Base-by-base conservation (phyloP, 2,113 vertebrate genomes). In the Psephotus haematonotus region DNA sequence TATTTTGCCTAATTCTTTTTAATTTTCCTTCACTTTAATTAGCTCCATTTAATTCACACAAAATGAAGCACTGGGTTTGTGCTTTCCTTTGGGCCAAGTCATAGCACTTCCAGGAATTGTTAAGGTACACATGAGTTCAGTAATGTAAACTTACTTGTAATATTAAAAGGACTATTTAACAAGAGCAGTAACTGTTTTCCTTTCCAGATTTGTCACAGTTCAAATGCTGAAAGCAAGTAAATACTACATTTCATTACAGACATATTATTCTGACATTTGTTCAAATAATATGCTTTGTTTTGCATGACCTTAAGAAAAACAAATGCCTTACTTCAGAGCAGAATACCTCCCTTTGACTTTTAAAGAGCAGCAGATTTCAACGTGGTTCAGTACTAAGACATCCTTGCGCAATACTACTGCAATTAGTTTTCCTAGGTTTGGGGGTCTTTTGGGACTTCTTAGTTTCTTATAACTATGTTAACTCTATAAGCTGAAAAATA, bases 131-230 rank as follows among this genome's bases (percentile, higher is more conserved):
- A 64, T 76, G 92, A 65, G 88, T 85, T 86, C 57, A 68, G 88
- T 69, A 96, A 63, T 93, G 93, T 86, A 94, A 94, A 91, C 82
- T 93, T 74, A 82, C 89, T 93, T 90, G 80, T 78, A 92, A 92
- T 96, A 95, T 94, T 92, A 94, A 92, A 96, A 95, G 52, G 80
- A 92, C 92, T 97, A 53, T 94, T 96, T 96, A 96, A 92, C 47
- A 68, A 94, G 88, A 96, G 79, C 85, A 77, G 88, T 86, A 90
- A 86, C 80, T 88, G 91, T 81, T 93, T 95, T 83, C 76, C 88
- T 90, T 91, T 78, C 72, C 86, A 95, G 86, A 95, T 96, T 92
- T 94, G 88, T 93, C 96, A 94, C 93, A 92, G 93, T 92, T 92
- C 90, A 93, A 90, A 96, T 93, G 90, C 82, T 95, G 92, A 81